Percentiles rank a stretch among this genome's conserved stretches.
phyloP scores from a whole-genome alignment of 2,888 invertebrate genomes.

The Elaeidobius kamerunicus region DNA sequence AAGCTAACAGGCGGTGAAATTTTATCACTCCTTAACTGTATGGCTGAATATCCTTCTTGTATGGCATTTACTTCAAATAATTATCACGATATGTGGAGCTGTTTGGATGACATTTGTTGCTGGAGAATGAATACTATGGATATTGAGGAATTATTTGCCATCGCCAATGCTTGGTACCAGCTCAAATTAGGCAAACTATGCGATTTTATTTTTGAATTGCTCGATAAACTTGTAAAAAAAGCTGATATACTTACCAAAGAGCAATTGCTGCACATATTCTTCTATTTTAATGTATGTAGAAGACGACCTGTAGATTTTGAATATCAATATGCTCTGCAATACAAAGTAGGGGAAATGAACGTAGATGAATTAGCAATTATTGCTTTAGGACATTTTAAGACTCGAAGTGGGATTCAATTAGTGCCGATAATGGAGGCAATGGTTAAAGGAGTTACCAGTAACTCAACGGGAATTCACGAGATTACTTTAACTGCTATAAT shows the following conservation, averaged over 20 bases:
- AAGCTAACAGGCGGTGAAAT: conserved; percentile 59
- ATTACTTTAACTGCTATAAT: conserved; percentile 64
- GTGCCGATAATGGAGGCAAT: conserved; percentile 51
- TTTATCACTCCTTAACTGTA: conserved; percentile 51
- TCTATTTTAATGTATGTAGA: conserved; percentile 61
- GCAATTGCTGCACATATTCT: conserved; percentile 66
- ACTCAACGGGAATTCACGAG: conserved; percentile 58
- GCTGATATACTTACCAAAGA: conserved; percentile 57
- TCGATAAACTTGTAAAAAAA: conserved; percentile 48
- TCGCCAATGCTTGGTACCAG: conserved; percentile 64
- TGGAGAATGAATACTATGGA: conserved; percentile 52
- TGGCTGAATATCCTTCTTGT: conserved; percentile 55
- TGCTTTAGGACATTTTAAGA: conserved; percentile 77
- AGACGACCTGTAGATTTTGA: conserved; percentile 60
- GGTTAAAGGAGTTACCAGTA: conserved; percentile 51
- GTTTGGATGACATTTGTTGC: conserved; percentile 64
- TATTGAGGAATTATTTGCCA: conserved; percentile 54
- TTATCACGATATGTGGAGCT: conserved; percentile 63
- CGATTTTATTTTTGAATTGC: conserved; percentile 22
- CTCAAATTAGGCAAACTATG: conserved; percentile 48
- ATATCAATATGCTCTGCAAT: conserved; percentile 58
- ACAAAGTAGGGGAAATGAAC: conserved; percentile 55
- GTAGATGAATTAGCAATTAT: conserved; percentile 68
- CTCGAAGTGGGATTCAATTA: conserved; percentile 59
- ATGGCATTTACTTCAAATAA: conserved; percentile 55